Conservation (phyloP, 1,140 invertebrate species). For the Brachionus paranguensis region DNA sequence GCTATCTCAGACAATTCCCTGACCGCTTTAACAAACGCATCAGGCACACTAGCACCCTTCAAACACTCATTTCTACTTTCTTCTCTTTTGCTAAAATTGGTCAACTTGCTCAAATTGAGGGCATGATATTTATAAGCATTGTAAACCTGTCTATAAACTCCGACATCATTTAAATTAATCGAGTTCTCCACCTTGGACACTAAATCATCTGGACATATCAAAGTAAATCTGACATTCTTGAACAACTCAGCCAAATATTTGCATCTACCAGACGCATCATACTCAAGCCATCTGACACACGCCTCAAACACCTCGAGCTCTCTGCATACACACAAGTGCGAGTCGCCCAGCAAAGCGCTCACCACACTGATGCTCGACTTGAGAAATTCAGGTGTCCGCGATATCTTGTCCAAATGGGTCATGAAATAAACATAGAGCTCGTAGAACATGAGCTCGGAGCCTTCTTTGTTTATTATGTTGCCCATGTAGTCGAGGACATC, state of each 20-base stretch:
- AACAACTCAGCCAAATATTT: constrained; percentile 22
- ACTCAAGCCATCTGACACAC: constrained; percentile 41
- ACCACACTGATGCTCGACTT: constrained; percentile 17
- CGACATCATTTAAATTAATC: background rate
- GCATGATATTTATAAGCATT: constrained; percentile 16
- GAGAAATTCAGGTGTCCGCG: constrained; percentile 16
- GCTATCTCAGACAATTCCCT: constrained; percentile 8
- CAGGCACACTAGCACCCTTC: constrained; percentile 15
- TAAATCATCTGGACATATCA: constrained; percentile 41
- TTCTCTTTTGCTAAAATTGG: background rate
- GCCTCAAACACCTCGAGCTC: constrained; percentile 42
- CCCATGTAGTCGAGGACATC: constrained; percentile 25
- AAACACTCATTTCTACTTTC: constrained; percentile 13
- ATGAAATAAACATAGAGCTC: constrained; percentile 37
- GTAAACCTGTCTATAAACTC: background rate
- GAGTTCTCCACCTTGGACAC: constrained; percentile 40
- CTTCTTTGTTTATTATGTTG: constrained; percentile 39
- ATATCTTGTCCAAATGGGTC: constrained; percentile 38
- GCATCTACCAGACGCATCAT: constrained; percentile 12
- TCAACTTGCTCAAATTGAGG: background rate
- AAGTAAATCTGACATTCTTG: constrained; percentile 36
- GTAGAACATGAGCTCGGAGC: constrained; percentile 39
- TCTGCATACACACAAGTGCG: background rate
- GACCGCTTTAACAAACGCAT: constrained; percentile 6
- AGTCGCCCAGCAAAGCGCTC: constrained; percentile 21